Conservation (phyloP, 2,797 vertebrate species). For the Melanotaenia parkinsoni region DNA sequence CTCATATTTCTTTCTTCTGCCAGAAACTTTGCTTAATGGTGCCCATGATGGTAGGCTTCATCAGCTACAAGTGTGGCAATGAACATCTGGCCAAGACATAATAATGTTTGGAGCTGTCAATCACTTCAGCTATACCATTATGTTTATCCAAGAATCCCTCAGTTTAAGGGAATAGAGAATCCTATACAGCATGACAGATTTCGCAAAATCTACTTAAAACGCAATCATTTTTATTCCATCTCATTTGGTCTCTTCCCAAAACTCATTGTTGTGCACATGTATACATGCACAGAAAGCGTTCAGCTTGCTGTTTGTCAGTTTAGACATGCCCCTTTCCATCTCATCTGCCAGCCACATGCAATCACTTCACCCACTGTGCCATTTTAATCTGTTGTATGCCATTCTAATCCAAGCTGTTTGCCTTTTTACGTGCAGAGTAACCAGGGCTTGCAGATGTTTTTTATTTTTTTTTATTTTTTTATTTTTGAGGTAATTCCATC, state of each 20-base stretch:
- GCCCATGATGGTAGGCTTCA: no score
- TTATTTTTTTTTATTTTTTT: no score
- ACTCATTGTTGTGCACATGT: conserved; percentile 18
- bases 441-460: conserved; percentile 6
- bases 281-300: conserved; percentile 17
- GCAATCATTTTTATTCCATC: conserved; percentile 3
- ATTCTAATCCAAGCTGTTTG: conserved; percentile 52
- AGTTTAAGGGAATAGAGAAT: conserved; percentile 1
- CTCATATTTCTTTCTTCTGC: no score
- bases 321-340: conserved; percentile 8
- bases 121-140: neutral
- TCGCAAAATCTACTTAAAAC: conserved; percentile 10
- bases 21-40: no score
- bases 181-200: conserved; percentile 25
- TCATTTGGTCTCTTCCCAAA: conserved; percentile 36
- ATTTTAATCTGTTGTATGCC: conserved; percentile 50
- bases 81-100: no score
- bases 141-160: conserved; percentile 9
- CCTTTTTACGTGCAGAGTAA: conserved; percentile 29
- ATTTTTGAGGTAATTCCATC: conserved; percentile 10
- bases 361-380: conserved; percentile 37
- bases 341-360: conserved; percentile 34
- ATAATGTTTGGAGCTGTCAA: neutral
- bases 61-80: no score
- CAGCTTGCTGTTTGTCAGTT: conserved; percentile 33